Evolutionary conservation across 2,888 invertebrate species (phyloP).

Genomic region (Penaeus monodon): DNA sequence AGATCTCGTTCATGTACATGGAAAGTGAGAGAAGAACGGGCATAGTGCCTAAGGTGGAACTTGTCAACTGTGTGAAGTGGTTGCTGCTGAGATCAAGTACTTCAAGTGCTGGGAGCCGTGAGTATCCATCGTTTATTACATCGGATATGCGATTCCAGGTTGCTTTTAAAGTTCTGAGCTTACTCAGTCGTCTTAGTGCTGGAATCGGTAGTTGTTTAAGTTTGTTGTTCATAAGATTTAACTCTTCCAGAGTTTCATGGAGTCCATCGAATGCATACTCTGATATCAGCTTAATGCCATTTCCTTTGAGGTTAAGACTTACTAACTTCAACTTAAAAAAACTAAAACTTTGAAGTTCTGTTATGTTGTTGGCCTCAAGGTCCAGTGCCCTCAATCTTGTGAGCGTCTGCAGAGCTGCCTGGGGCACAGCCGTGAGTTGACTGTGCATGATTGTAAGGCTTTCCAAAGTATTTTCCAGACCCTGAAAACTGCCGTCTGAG

Average conservation of each 20-base stretch:
- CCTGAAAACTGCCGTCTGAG: conserved; percentile 67
- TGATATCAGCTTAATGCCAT: conserved; percentile 83
- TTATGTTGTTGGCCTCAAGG: conserved; percentile 86
- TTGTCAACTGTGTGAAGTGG: conserved; percentile 81
- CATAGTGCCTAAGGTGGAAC: conserved; percentile 84
- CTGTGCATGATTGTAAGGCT: conserved; percentile 69
- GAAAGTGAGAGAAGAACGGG: conserved; percentile 82
- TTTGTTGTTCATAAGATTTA: conserved; percentile 90
- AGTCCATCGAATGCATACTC: conserved; percentile 87
- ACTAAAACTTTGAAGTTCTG: conserved; percentile 86
- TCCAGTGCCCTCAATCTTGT: conserved; percentile 82
- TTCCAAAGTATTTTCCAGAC: conserved; percentile 69
- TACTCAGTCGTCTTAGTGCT: conserved; percentile 80
- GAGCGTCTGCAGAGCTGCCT: conserved; percentile 72
- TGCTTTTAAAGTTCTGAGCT: conserved; percentile 79
- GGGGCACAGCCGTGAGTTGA: conserved; percentile 68
- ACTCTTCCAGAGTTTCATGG: conserved; percentile 82
- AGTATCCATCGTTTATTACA: conserved; percentile 79
- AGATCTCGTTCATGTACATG: conserved; percentile 87
- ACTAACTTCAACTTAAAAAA: conserved; percentile 87
- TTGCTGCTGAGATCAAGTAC: conserved; percentile 89
- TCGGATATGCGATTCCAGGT: conserved; percentile 82
- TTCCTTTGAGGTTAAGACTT: conserved; percentile 84
- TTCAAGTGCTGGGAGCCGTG: conserved; percentile 79
- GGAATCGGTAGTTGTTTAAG: conserved; percentile 86